Base-by-base conservation (phyloP, 2,888 invertebrate species). In the Aromia moschata region DNA sequence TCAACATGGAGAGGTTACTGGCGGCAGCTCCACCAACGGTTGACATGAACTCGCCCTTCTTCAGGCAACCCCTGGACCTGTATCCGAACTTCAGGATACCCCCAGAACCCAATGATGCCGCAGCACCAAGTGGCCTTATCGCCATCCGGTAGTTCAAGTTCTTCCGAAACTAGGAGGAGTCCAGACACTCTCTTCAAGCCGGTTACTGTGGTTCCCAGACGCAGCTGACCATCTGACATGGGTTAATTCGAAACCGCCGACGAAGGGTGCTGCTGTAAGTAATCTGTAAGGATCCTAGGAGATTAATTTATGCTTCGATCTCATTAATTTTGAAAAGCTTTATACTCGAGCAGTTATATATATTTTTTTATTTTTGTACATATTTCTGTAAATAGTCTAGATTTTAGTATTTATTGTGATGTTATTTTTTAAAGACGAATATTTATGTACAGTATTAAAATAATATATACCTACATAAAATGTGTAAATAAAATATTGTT, bases 21-120 rank as follows among this genome's bases (percentile, higher is more conserved):
- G 76, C 65, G 72, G 79, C n/a, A 77, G 72, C 70, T 72, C 81
- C 55, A 55, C 77, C 53, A 72, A 47, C 68, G 25, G 44, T 73
- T 15, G 70, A 64, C 54, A 36, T 67, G 33, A 52, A 20, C 55
- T 74, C 56, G 66, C 79, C 56, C 66, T 83, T 60, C 78, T 83
- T 55, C 79, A 82, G 58, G 79, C 84, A 62, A 81, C 83, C 80
- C 1, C 80, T 84, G 68, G 84, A 85, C 41, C 77, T 83, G 53
- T 84, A 83, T 72, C 75, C 78, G 0, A 83, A 82, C 1, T 74
- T 84, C 36, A 73, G 84, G 37, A 77, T 82, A 20, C 76, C 83
- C n/a, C 71, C 71, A 80, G 75, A 16, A 80, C 38, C 80, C 56
- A 5, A 62, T 72, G 62, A 65, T 70, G 51, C 63, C 69, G 37